Evolutionary conservation across 2,888 invertebrate genomes (phyloP).

Genomic region (Diaprepes abbreviatus): DNA sequence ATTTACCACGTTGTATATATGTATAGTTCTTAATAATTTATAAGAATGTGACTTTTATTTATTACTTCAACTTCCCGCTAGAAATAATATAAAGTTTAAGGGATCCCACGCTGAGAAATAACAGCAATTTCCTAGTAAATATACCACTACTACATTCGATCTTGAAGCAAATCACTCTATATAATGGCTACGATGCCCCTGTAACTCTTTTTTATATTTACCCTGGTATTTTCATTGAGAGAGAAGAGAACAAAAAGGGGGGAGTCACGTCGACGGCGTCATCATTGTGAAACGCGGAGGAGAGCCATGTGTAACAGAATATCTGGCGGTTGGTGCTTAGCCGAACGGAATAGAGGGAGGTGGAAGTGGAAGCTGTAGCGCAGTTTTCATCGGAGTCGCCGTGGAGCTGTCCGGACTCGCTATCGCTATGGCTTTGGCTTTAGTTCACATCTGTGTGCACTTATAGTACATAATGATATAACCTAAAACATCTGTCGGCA

Average conservation of each 20-base stretch:
- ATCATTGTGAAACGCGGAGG: constrained; percentile 52
- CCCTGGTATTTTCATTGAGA: constrained; percentile 35
- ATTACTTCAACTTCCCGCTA: neutral
- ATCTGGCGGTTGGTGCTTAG: constrained; percentile 58
- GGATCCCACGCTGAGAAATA: constrained; percentile 16
- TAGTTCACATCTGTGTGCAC: constrained; percentile 67
- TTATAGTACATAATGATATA: constrained; percentile 66
- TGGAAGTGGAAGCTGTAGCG: constrained; percentile 58
- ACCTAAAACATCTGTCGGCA: constrained; percentile 63
- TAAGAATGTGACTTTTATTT: neutral
- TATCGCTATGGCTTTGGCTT: constrained; percentile 59
- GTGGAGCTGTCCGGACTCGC: constrained; percentile 51
- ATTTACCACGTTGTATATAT: neutral
- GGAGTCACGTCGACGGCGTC: constrained; percentile 41
- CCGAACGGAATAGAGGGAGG: constrained; percentile 56
- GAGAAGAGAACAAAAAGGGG: constrained; percentile 39
- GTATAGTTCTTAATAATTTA: neutral
- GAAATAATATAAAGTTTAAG: neutral
- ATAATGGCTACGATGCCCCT: constrained; percentile 7
- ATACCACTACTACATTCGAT: constrained; percentile 34
- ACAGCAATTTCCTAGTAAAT: constrained; percentile 39
- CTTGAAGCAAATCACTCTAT: constrained; percentile 18
- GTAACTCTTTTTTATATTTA: constrained; percentile 12
- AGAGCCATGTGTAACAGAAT: constrained; percentile 60
- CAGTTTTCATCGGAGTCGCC: constrained; percentile 51